A percentile compares a stretch with the other conserved stretches of the same genome.
These are phyloP conservation scores for Chelidonichthys spinosus DNA, from an alignment of 2,797 vertebrate genomes.

Conservation along the genomic window DNA sequence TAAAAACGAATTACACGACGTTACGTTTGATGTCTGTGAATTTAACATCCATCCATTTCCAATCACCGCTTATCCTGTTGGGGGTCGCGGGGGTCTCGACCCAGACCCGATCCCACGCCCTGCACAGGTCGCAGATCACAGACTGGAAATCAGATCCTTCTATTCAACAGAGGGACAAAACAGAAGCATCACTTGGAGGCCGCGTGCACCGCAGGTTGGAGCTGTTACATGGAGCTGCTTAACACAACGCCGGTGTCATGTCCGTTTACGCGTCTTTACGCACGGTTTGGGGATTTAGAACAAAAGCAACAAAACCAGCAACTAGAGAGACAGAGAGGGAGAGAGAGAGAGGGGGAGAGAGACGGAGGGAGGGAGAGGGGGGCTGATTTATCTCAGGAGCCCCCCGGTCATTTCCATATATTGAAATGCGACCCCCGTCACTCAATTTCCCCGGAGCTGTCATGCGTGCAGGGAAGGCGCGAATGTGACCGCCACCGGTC, in stretches of 20 bases:
- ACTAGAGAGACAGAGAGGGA: conserved; percentile 17
- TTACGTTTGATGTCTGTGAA: background rate
- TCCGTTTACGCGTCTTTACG: conserved; percentile 42
- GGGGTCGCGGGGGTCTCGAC: too few relatives aligned
- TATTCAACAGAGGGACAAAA: background rate
- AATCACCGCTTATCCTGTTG: too few relatives aligned
- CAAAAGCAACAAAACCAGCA: conserved; percentile 49
- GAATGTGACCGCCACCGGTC: conserved; percentile 81
- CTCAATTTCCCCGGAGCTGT: conserved; percentile 88
- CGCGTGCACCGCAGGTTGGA: background rate
- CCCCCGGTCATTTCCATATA: conserved; percentile 90
- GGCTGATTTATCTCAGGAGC: conserved; percentile 88
- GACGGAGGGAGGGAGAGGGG: conserved; percentile 57
- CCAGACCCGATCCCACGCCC: too few relatives aligned
- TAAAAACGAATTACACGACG: too few relatives aligned
- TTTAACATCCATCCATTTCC: too few relatives aligned
- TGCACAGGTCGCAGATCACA: background rate
- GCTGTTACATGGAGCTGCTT: too few relatives aligned
- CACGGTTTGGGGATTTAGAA: conserved; percentile 39
- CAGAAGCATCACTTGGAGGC: conserved; percentile 1
- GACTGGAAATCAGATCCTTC: conserved; percentile 7
- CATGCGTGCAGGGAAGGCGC: conserved; percentile 79
- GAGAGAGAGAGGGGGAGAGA: background rate
- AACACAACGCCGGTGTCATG: background rate
- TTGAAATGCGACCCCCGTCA: conserved; percentile 89